Conservation (phyloP, 2,113 vertebrate genomes). For the Lamprotornis superbus region DNA sequence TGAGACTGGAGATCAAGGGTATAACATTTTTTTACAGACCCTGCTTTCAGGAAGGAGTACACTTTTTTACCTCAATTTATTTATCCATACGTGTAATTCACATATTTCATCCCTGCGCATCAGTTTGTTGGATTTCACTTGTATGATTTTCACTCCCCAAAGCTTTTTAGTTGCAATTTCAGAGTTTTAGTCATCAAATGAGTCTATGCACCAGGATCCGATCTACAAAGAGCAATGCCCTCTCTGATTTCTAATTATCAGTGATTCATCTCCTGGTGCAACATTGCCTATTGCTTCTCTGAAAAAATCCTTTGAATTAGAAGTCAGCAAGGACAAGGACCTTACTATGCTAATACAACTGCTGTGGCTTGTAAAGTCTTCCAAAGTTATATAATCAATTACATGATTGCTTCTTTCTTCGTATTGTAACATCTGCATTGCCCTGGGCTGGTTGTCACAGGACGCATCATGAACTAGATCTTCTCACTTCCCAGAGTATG, state of each 20-base stretch:
- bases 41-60: not conserved
- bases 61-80: not conserved
- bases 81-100: not conserved
- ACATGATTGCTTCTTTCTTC: not conserved
- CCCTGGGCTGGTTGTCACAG: not conserved
- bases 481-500: not conserved
- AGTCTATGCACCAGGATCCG: not conserved
- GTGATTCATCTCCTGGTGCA: not conserved
- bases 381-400: not conserved
- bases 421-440: not conserved
- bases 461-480: not conserved
- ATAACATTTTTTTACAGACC: not conserved
- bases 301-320: not conserved
- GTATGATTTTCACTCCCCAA: not conserved
- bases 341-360: not conserved
- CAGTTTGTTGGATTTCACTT: not conserved
- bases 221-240: not conserved
- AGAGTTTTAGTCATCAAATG: not conserved
- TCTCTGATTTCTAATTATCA: not conserved
- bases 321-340: not conserved
- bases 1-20: not conserved
- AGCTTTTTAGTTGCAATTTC: not conserved
- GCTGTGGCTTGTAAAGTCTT: not conserved
- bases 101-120: not conserved
- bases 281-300: not conserved